A percentile compares a stretch with the other conserved stretches of the same genome.
Conservation (phyloP, 2,113 vertebrate species). For the Origma solitaria region DNA sequence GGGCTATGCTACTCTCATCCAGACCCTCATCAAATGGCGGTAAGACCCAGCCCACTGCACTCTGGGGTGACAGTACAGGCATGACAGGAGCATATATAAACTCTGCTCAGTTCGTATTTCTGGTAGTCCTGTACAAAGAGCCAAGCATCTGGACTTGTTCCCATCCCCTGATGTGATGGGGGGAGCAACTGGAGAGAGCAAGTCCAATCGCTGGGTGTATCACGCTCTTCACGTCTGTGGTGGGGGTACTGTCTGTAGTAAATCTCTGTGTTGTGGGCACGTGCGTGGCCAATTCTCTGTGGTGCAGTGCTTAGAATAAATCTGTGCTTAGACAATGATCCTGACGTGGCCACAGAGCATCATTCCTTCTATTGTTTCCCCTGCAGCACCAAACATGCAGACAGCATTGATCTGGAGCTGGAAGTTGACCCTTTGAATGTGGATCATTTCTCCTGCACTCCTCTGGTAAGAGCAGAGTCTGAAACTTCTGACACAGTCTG, state of each 20-base stretch:
- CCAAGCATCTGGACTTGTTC: neutral
- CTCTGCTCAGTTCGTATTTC: neutral
- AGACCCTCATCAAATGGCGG: constrained; percentile 99
- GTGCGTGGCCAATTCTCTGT: neutral
- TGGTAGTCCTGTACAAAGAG: neutral
- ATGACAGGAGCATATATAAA: neutral
- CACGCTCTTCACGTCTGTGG: neutral
- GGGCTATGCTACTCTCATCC: constrained; percentile 97
- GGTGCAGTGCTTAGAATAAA: neutral
- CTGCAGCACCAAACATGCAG: constrained; percentile 91
- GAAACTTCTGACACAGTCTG: neutral
- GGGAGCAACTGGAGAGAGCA: neutral
- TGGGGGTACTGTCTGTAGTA: neutral
- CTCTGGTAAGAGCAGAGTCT: constrained; percentile 81
- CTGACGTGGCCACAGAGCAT: neutral
- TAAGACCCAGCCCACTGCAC: constrained; percentile 62
- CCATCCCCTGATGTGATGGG: neutral
- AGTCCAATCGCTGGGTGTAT: neutral
- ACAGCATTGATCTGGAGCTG: constrained; percentile 95
- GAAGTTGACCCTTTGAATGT: constrained; percentile 98
- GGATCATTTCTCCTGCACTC: constrained; percentile 98
- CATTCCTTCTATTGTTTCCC: neutral
- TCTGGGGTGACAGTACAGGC: neutral
- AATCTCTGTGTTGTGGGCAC: neutral
- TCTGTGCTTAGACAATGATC: neutral